These are phyloP conservation scores for Cremastobaeus sp. DNA, from an alignment of 2,888 invertebrate species.

Conservation along the genomic window DNA sequence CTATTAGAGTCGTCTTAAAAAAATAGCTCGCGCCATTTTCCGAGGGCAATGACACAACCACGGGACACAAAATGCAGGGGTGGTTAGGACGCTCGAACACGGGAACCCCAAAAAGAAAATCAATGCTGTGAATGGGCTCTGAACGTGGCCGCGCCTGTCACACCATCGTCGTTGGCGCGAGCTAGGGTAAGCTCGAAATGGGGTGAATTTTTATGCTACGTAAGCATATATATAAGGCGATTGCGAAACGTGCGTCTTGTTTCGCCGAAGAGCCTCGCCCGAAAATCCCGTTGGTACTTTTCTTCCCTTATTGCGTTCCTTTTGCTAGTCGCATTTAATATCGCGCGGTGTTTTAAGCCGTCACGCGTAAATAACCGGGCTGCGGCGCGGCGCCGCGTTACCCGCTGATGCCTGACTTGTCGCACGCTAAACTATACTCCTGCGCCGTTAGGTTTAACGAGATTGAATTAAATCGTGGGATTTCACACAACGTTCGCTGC, in stretches of 20 bases:
- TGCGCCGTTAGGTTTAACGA: slow-evolving; percentile 58
- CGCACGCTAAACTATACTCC: slow-evolving; percentile 49
- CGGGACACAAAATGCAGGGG: slow-evolving; percentile 63
- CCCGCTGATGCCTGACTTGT: slow-evolving; percentile 26
- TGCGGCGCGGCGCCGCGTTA: slow-evolving; percentile 29
- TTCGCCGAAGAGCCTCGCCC: slow-evolving; percentile 37
- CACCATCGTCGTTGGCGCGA: slow-evolving; percentile 64
- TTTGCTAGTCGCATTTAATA: slow-evolving; percentile 40
- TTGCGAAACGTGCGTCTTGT: slow-evolving; percentile 55
- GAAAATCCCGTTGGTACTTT: slow-evolving; percentile 41
- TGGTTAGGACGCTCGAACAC: slow-evolving; percentile 62
- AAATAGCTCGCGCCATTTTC: slow-evolving; percentile 64
- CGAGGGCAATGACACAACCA: slow-evolving; percentile 68
- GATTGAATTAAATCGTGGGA: slow-evolving; percentile 55
- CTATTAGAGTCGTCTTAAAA: slow-evolving; percentile 43
- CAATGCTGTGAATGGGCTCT: slow-evolving; percentile 74
- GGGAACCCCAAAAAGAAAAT: slow-evolving; percentile 73
- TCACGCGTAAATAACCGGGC: slow-evolving; percentile 35
- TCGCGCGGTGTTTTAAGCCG: slow-evolving; percentile 40
- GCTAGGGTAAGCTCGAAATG: slow-evolving; percentile 67
- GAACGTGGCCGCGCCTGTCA: slow-evolving; percentile 69
- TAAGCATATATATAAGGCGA: slow-evolving; percentile 69
- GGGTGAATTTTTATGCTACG: slow-evolving; percentile 70
- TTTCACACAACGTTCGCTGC: slow-evolving; percentile 54
- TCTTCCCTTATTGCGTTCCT: slow-evolving; percentile 30